Evolutionary conservation across 2,888 invertebrate species (phyloP).

Genomic region (Philopedon plagiatum): DNA sequence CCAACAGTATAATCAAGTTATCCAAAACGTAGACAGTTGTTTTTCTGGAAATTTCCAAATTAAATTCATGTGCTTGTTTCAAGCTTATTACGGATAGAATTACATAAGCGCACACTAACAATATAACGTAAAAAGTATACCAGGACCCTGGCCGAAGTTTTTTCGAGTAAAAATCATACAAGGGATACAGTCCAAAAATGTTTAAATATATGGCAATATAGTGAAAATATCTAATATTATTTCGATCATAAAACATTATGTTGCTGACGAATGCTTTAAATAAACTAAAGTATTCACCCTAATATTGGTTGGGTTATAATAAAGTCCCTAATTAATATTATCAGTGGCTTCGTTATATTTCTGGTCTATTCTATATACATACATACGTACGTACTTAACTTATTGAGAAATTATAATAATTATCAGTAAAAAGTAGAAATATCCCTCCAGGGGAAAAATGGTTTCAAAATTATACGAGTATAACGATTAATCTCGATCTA

Average conservation of each 20-base stretch:
- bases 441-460: no score
- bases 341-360: no score
- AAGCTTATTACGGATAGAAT: not conserved
- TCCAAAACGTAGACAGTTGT: not conserved
- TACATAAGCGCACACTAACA: not conserved
- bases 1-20: not conserved
- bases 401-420: no score
- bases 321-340: no score
- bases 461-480: no score
- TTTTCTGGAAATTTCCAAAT: not conserved
- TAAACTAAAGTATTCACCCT: no score
- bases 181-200: slow-evolving; percentile 3
- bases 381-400: no score
- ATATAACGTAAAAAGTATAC: not conserved
- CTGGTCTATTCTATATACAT: no score
- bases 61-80: not conserved
- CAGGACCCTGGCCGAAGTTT: not conserved
- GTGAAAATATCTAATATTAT: slow-evolving; percentile 8
- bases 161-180: slow-evolving; percentile 7
- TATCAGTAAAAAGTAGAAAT: no score
- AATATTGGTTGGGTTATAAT: no score
- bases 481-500: no score
- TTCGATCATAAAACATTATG: slow-evolving; percentile 1
- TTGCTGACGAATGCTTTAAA: no score
- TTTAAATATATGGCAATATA: slow-evolving; percentile 1